Evolutionary conservation across 1,140 invertebrate genomes (phyloP), one percentile per base, ranked within the genome.

Genomic region (Calycopis cecrops): DNA sequence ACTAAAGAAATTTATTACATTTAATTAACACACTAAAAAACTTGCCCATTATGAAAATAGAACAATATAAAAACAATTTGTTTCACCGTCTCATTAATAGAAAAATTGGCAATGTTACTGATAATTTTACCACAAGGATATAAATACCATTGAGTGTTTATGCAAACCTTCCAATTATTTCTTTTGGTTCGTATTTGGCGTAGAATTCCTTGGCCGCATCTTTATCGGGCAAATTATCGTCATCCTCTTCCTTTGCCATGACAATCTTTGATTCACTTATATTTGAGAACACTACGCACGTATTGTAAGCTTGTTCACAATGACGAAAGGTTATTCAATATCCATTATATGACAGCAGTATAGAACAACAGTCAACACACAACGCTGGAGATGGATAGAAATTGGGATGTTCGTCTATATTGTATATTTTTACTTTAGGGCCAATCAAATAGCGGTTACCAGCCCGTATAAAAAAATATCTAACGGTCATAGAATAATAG

Each of bases 171-270:
- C 98, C 98, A 50, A 99, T 91, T 66, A 99, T 95, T 89, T 99
- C 97, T 84, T 99, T 99, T 3, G 97, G 97, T 82, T 99, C 98
- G 87, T 99, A 99, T 89, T 97, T 98, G 11, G 97, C 96, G 84
- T 99, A 99, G 86, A 99, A 99, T 73, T 94, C 95, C 84, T 96
- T 96, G 6, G 95, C 95, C 58, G 94, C 95, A 88, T 96, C 94
- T 88, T 95, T 95, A 83, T 96, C 95, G 7, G 95, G 95, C 56
- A 97, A 87, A 74, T 93, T 90, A 79, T 96, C 94, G 65, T 95
- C 94, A 64, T 92, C 91, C 52, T 91, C 91, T 79, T 96, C 95
- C 81, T 95, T 94, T 38, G 93, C 94, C 93, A 94, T 94, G 49
- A 59, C 86, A 62, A 73, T 76, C 69, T 72, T 78, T 54, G 60